phyloP scores from a whole-genome alignment of 2,113 vertebrate genomes.

The Cyprinodon tularosa region DNA sequence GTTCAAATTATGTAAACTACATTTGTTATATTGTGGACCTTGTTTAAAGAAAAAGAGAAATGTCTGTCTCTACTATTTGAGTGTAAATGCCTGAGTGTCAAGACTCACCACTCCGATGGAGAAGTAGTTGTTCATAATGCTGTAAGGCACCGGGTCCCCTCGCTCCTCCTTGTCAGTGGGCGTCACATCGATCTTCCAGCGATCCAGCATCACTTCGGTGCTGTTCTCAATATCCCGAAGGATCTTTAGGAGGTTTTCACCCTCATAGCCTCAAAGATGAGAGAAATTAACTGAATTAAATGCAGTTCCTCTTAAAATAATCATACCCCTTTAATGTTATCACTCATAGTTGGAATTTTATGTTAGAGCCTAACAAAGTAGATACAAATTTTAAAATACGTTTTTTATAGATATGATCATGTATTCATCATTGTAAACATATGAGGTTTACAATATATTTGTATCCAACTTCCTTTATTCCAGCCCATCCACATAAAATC shows the following conservation, averaged over 20 bases:
- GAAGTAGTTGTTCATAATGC: constrained; percentile 96
- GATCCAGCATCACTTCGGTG: constrained; percentile 91
- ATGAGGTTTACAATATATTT: background rate
- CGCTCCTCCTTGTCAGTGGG: constrained; percentile 92
- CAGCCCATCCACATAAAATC: background rate
- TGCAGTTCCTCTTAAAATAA: no score
- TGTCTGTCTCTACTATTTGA: background rate
- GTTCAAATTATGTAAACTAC: background rate
- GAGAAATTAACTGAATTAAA: background rate
- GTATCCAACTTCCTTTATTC: background rate
- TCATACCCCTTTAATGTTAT: background rate
- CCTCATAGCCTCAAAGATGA: constrained; percentile 88
- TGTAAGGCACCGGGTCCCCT: constrained; percentile 94
- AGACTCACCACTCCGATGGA: constrained; percentile 83
- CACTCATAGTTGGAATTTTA: background rate
- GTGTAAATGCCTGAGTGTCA: background rate
- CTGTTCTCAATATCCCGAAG: constrained; percentile 95
- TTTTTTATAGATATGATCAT: no score
- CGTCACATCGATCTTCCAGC: constrained; percentile 92
- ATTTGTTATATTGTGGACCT: background rate
- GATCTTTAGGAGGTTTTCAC: constrained; percentile 94
- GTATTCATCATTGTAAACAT: no score
- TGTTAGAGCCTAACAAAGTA: background rate
- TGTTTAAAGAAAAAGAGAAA: background rate
- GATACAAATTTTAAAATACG: background rate